Evolutionary conservation across 30 jellyfish, hydroid and myxozoan genomes (phyloP), one percentile per base, ranked within the genome.

Genomic region (Nemopilema nomurai): DNA sequence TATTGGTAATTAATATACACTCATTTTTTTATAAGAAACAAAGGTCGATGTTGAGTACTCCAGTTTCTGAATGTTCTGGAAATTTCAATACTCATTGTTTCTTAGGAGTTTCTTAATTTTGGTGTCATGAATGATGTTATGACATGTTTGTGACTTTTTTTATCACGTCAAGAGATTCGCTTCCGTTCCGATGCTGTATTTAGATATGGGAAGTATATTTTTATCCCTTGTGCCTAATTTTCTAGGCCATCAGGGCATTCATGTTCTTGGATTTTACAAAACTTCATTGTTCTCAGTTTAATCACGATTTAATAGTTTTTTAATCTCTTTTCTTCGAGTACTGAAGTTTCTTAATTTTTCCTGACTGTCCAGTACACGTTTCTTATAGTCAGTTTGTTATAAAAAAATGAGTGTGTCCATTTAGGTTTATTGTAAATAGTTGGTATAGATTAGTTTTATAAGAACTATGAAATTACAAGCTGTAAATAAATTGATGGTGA

Each of bases 241-340:
- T 41, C 57, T 41, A 41, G 57, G 57, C 57, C 57, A 41, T 41
- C 57, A 41, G 57, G 57, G 57, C 57, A 41, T 41, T 41, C 57
- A 41, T 41, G 57, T 41, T 41, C 57, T 41, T 41, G 57, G 57
- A 41, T 41, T 41, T 41, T 41, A 41, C 57, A 41, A 41, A 41
- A 41, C 57, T 41, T 41, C 57, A 41, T 41, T 41, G 57, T 41
- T 41, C 57, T 41, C 57, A 41, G 57, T 41, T 41, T 41, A 3
- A 41, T 41, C 57, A 41, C 57, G 57, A 64, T 64, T 64, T 21
- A 64, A 64, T 64, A 23, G 74, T 64, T 23, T 64, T 26, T 64
- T 64, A 64, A 64, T 23, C 32, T 64, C 32, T 64, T 64, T 21
- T 64, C 74, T 64, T 64, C 57, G 74, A 64, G 74, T 64, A 64